A percentile compares a stretch with the other conserved stretches of the same genome.
Evolutionary conservation across 2,113 vertebrate species (phyloP).

Genomic region (Passer montanus): DNA sequence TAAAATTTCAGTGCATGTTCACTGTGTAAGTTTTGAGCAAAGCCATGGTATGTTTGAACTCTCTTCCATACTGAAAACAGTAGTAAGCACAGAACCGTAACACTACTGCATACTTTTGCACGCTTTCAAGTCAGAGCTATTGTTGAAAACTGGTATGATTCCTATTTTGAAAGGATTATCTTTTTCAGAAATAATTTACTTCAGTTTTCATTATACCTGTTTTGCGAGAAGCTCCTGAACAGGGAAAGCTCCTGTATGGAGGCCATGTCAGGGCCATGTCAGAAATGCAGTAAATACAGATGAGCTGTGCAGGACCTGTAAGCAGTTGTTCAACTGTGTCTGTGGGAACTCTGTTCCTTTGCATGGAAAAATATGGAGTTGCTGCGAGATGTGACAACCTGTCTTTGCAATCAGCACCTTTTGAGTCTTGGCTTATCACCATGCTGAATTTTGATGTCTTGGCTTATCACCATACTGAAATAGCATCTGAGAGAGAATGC

Average conservation of each 20-base stretch:
- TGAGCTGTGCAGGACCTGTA: neutral
- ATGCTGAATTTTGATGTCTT: neutral
- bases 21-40: neutral
- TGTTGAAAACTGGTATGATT: neutral
- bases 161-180: neutral
- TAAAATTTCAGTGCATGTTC: neutral
- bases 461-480: neutral
- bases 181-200: neutral
- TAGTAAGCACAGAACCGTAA: neutral
- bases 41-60: neutral
- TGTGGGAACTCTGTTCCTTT: neutral
- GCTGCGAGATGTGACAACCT: neutral
- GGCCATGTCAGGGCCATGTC: accelerated
- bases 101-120: neutral
- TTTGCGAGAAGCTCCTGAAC: neutral
- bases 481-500: neutral
- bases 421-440: neutral
- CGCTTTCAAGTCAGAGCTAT: neutral
- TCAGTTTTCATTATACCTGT: neutral
- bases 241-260: neutral
- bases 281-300: neutral
- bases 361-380: neutral
- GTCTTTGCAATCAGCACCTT: neutral
- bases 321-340: neutral
- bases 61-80: neutral